Conservation (phyloP, 2,113 vertebrate genomes). For the Crocuta crocuta region DNA sequence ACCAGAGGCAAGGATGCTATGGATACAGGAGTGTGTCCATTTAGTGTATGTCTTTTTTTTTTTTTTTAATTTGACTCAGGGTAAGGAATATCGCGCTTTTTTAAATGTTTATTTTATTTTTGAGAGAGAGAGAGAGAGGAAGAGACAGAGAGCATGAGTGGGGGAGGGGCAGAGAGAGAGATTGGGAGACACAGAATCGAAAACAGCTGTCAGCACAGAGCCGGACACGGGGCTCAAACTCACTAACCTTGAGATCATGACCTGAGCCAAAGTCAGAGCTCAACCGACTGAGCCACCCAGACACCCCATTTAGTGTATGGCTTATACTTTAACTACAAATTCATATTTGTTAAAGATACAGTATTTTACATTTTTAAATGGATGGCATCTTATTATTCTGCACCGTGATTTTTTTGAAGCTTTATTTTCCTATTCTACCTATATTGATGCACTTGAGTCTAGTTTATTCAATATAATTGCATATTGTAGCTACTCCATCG, state of each 20-base stretch:
- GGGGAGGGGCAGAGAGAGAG: no score
- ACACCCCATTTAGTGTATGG: neutral
- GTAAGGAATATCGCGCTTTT: no score
- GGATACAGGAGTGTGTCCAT: neutral
- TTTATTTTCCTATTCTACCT: neutral
- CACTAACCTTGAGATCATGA: no score
- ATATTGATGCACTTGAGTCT: neutral
- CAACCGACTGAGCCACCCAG: no score
- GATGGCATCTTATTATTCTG: neutral
- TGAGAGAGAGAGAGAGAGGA: no score
- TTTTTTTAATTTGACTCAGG: no score
- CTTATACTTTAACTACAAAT: neutral
- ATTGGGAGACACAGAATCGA: no score
- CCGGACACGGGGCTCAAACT: no score
- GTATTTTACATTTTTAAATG: neutral
- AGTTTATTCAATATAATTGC: neutral
- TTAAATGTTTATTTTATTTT: no score
- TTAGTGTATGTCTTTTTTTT: neutral
- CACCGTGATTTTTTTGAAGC: neutral
- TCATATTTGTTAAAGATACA: neutral
- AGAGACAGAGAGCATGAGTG: no score
- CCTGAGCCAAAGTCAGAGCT: no score
- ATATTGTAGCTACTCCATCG: neutral
- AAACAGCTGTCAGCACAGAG: no score
- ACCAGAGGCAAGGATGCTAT: neutral